A percentile compares a stretch with the other conserved stretches of the same genome.
Evolutionary conservation across 2,113 vertebrate genomes (phyloP).

Genomic region (Cinclus cinclus): DNA sequence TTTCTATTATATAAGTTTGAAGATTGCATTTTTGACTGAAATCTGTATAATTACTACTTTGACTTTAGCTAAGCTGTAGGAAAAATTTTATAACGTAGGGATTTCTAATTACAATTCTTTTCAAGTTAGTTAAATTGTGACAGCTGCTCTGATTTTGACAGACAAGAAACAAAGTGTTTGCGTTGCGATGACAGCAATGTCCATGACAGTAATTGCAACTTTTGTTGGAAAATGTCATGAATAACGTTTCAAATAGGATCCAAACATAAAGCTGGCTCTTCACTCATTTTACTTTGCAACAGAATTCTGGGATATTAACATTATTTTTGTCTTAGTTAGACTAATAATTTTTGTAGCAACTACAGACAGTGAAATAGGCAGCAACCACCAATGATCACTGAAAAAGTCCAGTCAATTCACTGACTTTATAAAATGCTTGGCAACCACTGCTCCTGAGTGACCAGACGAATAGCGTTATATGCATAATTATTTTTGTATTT

Average conservation of each 20-base stretch:
- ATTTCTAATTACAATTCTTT: constrained; percentile 42
- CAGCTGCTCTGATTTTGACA: constrained; percentile 83
- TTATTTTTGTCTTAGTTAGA: constrained; percentile 45
- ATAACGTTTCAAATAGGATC: constrained; percentile 62
- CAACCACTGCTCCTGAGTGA: not conserved
- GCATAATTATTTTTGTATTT: not conserved
- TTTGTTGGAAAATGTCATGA: constrained; percentile 70
- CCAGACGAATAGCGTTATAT: not conserved
- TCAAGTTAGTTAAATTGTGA: constrained; percentile 81
- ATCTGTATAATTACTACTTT: constrained; percentile 67
- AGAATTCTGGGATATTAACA: constrained; percentile 49
- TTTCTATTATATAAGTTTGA: constrained; percentile 31
- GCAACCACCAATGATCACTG: not conserved
- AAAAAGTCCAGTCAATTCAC: not conserved
- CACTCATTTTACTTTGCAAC: constrained; percentile 51
- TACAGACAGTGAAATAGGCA: not conserved
- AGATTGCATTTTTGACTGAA: constrained; percentile 39
- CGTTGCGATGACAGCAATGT: constrained; percentile 48
- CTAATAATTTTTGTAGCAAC: constrained; percentile 39
- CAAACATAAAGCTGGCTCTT: constrained; percentile 27
- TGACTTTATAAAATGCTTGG: not conserved
- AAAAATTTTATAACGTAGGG: constrained; percentile 70
- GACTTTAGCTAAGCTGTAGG: constrained; percentile 34
- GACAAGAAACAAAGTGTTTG: constrained; percentile 74
- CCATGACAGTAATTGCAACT: constrained; percentile 72